Base-by-base conservation (phyloP, 2,113 vertebrate species). In the Corvus cornix region DNA sequence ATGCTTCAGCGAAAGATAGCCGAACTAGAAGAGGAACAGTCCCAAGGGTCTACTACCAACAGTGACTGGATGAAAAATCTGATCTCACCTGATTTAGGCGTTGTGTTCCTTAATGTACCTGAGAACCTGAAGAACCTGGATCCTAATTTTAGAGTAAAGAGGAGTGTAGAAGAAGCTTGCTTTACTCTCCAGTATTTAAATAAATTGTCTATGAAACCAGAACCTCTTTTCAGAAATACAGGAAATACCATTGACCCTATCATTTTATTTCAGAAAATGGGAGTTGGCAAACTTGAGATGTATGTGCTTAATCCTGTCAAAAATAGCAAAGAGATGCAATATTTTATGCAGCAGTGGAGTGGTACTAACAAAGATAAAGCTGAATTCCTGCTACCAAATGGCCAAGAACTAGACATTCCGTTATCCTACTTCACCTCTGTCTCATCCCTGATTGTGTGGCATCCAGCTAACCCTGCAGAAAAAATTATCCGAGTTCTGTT, bases 41-140 rank as follows among this genome's bases (percentile, higher is more conserved):
- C 99, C 5, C 99, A 99, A 97, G 99, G 99, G 16, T 99, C 99
- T 14, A 99, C 99, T 43, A 98, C 98, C 44, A 99, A 99, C 93
- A 99, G 99, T 35, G 99, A 99, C 97, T 99, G 99, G 99, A 98
- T 99, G 98, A 99, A 99, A 97, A 99, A 99, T 96, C 98, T 99
- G 95, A 99, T 99, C 91, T 99, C 99, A 68, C 99, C 99, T 62
- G 99, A 99, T 95, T 97, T 99, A 73, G 99, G 99, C 24, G 98
- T 99, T 82, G 98, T 99, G 52, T 99, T 99, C 97, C 98, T 99
- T 74, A 99, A 99, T 77, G 96, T 99, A 58, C 99, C 99, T 31
- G 99, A 99, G 96, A 99, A 98, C 51, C 91, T 99, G 93, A 99
- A 98, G 80, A 99, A 96, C 83, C 96, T 98, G 74, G 98, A 99